phyloP scores from a whole-genome alignment of 2,113 vertebrate genomes.

The Sylvilagus bachmani region DNA sequence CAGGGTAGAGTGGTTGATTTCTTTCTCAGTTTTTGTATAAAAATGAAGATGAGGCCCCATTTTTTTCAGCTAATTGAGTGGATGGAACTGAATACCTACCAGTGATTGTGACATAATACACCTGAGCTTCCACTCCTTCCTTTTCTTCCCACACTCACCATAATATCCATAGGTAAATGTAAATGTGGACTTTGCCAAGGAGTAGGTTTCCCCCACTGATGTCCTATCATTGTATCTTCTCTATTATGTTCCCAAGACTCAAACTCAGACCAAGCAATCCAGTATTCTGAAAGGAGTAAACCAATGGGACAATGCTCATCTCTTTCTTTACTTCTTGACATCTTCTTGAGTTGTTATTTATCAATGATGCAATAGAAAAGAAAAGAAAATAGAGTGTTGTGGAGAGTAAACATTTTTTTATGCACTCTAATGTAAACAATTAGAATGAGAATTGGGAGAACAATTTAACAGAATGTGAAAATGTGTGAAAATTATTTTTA shows the following conservation, averaged over 20 bases:
- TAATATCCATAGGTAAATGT: neutral
- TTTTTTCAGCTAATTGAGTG: neutral
- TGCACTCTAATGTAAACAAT: constrained; percentile 44
- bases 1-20: neutral
- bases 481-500: constrained; percentile 80
- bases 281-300: neutral
- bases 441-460: constrained; percentile 32
- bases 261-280: neutral
- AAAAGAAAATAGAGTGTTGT: constrained; percentile 10
- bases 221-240: neutral
- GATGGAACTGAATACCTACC: neutral
- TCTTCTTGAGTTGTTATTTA: constrained; percentile 21
- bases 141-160: neutral
- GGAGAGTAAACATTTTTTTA: constrained; percentile 54
- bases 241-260: neutral
- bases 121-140: neutral
- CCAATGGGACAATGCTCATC: neutral
- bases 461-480: constrained; percentile 63
- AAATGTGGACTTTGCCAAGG: neutral
- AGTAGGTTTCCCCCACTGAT: neutral
- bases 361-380: neutral
- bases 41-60: neutral
- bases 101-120: neutral
- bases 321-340: neutral
- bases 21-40: neutral